Evolutionary conservation across 2,797 vertebrate species (phyloP), one percentile per base, ranked within the genome.

Genomic region (Percopsis omiscomaycus): DNA sequence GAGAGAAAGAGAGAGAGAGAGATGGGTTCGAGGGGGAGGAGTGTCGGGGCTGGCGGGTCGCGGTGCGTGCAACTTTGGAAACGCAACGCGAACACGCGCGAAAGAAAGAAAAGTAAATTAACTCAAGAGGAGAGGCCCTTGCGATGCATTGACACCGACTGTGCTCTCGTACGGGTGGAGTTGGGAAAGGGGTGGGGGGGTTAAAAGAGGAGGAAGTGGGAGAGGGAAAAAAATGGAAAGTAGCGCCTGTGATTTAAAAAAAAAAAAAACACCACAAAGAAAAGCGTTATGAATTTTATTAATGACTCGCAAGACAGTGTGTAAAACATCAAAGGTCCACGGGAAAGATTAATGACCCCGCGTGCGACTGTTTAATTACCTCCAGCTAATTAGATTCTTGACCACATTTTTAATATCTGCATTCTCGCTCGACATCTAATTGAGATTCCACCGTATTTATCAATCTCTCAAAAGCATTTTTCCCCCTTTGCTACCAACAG

Each of bases 381-480:
- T 95, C 94, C 91, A 95, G 96, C 96, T 99, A 99, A 99, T 99
- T 98, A 98, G 95, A 99, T 99, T 98, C 96, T 98, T 99, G 96
- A 99, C 97, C 96, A 99, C 96, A 97, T 98, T 98, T 98, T 99
- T 98, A 96, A 98, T 98, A 98, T 98, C 96, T 96, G 95, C 94
- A 91, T 96, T 95, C 92, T 92, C 93, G 94, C 87, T 92, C 93
- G 92, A 94, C 93, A 93, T 93, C 92, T 97, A 96, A 96, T 97
- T 98, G 95, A 98, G 96, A 96, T 96, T 97, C 96, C 93, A 94
- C 93, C 93, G 89, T 96, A 96, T 98, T 98, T 98, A 98, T 98
- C 95, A 98, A 98, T 98, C 94, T 96, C 94, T 94, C 79, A 32
- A 28, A 47, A 65, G 16, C 45, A 4, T 42, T 52, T 42, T 42